phyloP scores from a whole-genome alignment of 2,113 vertebrate genomes.

The Leucopsar rothschildi region DNA sequence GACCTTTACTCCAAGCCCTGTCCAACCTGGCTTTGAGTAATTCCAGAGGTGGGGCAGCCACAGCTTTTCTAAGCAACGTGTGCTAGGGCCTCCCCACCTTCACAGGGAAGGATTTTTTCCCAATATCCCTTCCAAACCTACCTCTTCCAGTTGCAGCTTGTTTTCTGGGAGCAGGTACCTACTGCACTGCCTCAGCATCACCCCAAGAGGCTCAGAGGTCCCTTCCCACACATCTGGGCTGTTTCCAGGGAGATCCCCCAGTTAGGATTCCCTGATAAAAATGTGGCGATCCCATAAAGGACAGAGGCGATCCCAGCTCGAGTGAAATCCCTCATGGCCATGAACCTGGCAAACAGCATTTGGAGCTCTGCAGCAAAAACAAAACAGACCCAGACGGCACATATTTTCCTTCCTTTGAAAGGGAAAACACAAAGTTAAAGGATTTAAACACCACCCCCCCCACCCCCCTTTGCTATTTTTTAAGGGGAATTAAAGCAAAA shows the following conservation, averaged over 20 bases:
- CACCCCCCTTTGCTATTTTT: background rate
- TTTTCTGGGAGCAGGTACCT: background rate
- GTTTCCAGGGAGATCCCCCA: background rate
- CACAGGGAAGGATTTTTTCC: background rate
- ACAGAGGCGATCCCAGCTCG: background rate
- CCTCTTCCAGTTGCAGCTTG: no score
- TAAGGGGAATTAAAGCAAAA: constrained; percentile 60
- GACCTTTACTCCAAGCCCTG: background rate
- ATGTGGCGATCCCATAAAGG: background rate
- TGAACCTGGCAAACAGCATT: constrained; percentile 43
- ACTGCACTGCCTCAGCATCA: background rate
- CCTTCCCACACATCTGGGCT: background rate
- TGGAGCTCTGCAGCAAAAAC: constrained; percentile 40
- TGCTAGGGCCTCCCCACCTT: background rate
- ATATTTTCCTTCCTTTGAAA: constrained; percentile 65
- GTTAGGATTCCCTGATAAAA: background rate
- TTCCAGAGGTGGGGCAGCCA: background rate
- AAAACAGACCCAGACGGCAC: constrained; percentile 48
- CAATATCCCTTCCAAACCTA: background rate
- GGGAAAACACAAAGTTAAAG: constrained; percentile 47
- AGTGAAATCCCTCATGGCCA: background rate
- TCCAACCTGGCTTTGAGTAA: background rate
- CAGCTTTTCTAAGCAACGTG: background rate
- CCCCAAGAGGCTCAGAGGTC: background rate
- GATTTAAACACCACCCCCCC: background rate